Percentiles rank a stretch among this genome's conserved stretches.
Conservation (phyloP, 1,140 invertebrate genomes). For the Sycobia sp. region DNA sequence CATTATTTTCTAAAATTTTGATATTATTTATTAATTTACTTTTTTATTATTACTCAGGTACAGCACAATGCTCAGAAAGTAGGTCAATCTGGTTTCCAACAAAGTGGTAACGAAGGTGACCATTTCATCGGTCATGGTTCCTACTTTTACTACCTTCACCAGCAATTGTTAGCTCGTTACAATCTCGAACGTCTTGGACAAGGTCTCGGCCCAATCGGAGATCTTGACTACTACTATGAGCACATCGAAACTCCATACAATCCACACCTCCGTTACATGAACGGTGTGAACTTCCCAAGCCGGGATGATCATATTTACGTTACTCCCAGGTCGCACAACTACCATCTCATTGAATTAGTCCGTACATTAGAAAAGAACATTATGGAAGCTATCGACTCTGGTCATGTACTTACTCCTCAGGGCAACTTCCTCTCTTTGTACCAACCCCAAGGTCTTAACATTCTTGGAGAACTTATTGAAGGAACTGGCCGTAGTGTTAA, state of each 20-base stretch:
- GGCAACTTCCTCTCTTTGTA: conserved; percentile 53
- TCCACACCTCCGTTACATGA: conserved; percentile 66
- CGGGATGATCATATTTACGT: conserved; percentile 65
- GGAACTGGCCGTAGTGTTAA: conserved; percentile 58
- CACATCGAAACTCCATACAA: conserved; percentile 66
- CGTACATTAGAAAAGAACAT: conserved; percentile 67
- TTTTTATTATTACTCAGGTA: conserved; percentile 28
- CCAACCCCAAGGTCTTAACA: conserved; percentile 57
- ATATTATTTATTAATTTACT: neutral
- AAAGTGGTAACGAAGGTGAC: conserved; percentile 54
- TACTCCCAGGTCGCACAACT: conserved; percentile 59
- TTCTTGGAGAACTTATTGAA: conserved; percentile 63
- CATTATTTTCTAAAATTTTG: neutral
- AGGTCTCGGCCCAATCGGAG: conserved; percentile 55
- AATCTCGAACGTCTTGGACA: conserved; percentile 61
- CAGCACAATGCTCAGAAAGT: conserved; percentile 49
- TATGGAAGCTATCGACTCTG: conserved; percentile 68
- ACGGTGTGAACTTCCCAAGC: conserved; percentile 68
- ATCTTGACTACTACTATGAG: conserved; percentile 53
- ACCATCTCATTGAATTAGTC: conserved; percentile 57
- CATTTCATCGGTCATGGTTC: conserved; percentile 52
- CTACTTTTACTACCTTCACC: conserved; percentile 60
- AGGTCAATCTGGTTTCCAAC: conserved; percentile 18
- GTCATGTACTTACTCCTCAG: conserved; percentile 64
- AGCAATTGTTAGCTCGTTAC: conserved; percentile 62